phyloP scores from a whole-genome alignment of 2,797 vertebrate genomes.

The Melanotaenia parkinsoni region DNA sequence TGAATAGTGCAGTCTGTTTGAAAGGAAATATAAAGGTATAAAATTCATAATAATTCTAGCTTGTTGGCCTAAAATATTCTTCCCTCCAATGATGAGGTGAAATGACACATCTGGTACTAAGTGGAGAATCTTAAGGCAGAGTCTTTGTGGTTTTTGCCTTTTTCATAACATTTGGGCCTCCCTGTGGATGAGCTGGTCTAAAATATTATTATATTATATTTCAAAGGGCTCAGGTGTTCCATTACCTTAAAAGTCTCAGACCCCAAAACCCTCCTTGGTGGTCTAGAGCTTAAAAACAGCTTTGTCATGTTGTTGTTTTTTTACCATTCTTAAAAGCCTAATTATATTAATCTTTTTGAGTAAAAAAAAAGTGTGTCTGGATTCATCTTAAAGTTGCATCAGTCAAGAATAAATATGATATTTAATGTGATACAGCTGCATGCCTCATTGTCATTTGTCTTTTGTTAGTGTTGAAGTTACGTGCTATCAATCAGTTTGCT shows the following conservation, averaged over 20 bases:
- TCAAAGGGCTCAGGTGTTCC: neutral
- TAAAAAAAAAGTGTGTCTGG: neutral
- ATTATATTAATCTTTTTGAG: neutral
- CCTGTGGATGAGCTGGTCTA: constrained; percentile 87
- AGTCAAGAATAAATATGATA: too few relatives aligned
- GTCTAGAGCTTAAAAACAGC: neutral
- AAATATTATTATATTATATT: constrained; percentile 71
- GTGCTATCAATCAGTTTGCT: neutral
- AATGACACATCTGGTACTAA: constrained; percentile 86
- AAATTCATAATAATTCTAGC: constrained; percentile 44
- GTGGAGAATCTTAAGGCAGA: constrained; percentile 80
- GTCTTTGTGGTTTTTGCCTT: constrained; percentile 88
- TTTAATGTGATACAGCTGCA: too few relatives aligned
- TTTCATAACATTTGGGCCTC: constrained; percentile 84
- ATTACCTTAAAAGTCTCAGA: neutral
- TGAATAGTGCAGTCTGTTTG: neutral
- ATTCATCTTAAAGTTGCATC: neutral
- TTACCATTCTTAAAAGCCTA: too few relatives aligned
- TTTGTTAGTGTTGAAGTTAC: neutral
- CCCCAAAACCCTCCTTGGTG: neutral
- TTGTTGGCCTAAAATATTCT: neutral
- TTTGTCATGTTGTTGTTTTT: too few relatives aligned
- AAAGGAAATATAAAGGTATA: neutral
- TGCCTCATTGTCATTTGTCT: neutral
- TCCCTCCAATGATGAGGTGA: constrained; percentile 80